Base-by-base conservation (phyloP, 2,797 vertebrate genomes). In the Poecilia gillii region DNA sequence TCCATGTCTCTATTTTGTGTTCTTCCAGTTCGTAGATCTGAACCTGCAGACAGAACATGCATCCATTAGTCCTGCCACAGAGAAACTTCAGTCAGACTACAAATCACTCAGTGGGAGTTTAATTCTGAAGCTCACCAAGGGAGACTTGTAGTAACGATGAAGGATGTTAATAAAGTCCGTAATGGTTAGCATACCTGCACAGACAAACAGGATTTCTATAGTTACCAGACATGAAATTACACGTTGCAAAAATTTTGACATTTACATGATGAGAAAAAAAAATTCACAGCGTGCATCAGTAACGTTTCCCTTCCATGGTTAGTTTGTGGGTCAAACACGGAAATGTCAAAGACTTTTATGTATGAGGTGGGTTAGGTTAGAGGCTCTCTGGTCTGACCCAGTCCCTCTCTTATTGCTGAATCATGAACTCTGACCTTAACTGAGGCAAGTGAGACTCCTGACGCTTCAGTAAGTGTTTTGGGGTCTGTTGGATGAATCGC, bases 151-250 rank as follows among this genome's bases (percentile, higher is more conserved):
- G 91, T 99, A 99, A 18, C 98, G 97, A 84, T 99, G 99, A 59
- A 99, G 96, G 85, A 99, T 99, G 92, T 99, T 96, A 95, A 99
- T 99, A 93, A 99, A 99, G 91, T 99, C 99, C 0, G 98, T 99
- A 95, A 99, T 99, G 81, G 99, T 99, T 90, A 99, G 95, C 98
- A 99, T 99, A 64, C 98, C 98, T 99, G 91, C 6, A 43, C 11
- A 78, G 31, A 75, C 45, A 72, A 28, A 73, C 6, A 41, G 20
- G 25, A 68, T 41, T 11, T 41, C 23, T 53, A 25, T 25, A 53
- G 20, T 53, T 23, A 51, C 49, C 49, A 20, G 3, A n/a, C 18
- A 75, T 73, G 31, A n/a, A 75, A 11, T 45, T 62, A 16, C 43
- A 11, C 4, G 36, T 36, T 25, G 11, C 20, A 68, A 41, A 41